phyloP scores from a whole-genome alignment of 1,140 invertebrate genomes.

The Papilio polytes region DNA sequence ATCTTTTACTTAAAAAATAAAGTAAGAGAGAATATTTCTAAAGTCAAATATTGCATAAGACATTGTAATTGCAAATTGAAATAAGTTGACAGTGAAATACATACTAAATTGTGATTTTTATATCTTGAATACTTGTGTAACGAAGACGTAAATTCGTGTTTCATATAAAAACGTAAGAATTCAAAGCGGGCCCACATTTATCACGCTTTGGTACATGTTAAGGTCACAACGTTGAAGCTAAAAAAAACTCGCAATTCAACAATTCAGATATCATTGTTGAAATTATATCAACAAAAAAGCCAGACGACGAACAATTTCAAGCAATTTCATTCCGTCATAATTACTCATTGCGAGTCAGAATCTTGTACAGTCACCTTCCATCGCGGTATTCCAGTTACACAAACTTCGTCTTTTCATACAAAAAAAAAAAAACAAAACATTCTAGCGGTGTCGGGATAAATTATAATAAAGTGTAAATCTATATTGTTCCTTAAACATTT shows the following conservation, averaged over 20 bases:
- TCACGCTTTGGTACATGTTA: constrained; percentile 34
- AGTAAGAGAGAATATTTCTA: constrained; percentile 6
- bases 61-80: neutral
- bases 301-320: constrained; percentile 37
- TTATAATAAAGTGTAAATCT: too few relatives aligned
- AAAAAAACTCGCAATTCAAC: constrained; percentile 35
- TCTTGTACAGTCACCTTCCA: neutral
- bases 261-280: constrained; percentile 36
- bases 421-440: too few relatives aligned
- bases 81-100: neutral
- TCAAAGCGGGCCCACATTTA: constrained; percentile 25
- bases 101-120: neutral
- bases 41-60: constrained; percentile 5
- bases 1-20: neutral
- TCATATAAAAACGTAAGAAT: constrained; percentile 22
- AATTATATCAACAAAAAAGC: constrained; percentile 38
- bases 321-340: constrained; percentile 36
- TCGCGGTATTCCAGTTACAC: too few relatives aligned
- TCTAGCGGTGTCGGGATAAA: too few relatives aligned
- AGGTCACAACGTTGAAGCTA: constrained; percentile 17
- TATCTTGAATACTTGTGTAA: constrained; percentile 9
- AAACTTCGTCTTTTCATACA: too few relatives aligned
- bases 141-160: constrained; percentile 16
- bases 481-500: too few relatives aligned
- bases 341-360: constrained; percentile 26